A percentile compares a stretch with the other conserved stretches of the same genome.
Conservation (phyloP, 2,888 invertebrate genomes). For the Drosophila nr. perissopoda region DNA sequence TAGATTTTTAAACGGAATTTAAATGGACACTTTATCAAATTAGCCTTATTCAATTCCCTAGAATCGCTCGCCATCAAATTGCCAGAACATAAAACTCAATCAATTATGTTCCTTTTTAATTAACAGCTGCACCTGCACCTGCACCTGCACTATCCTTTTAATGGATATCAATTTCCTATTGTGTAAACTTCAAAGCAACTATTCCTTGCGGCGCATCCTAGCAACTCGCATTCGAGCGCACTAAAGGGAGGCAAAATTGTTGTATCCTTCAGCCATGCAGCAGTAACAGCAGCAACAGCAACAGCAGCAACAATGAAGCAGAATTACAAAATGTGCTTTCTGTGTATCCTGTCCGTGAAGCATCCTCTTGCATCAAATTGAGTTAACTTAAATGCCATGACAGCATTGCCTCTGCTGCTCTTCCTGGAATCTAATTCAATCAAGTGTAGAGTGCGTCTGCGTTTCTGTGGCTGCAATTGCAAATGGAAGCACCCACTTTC, state of each 20-base stretch:
- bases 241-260: not conserved
- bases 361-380: slow-evolving; percentile 35
- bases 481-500: slow-evolving; percentile 7
- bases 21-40: not conserved
- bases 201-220: not conserved
- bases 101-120: slow-evolving; percentile 31
- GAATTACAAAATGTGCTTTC: not conserved
- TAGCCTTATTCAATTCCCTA: not conserved
- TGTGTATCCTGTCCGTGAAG: slow-evolving; percentile 5
- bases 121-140: slow-evolving; percentile 20
- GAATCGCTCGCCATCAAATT: not conserved
- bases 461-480: slow-evolving; percentile 21
- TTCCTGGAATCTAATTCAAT: slow-evolving; percentile 45
- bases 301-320: not conserved
- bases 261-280: not conserved
- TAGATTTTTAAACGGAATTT: not conserved
- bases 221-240: not conserved
- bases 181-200: slow-evolving; percentile 21
- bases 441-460: slow-evolving; percentile 38
- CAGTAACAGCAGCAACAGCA: not conserved
- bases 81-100: slow-evolving; percentile 34
- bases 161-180: slow-evolving; percentile 10
- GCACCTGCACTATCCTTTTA: slow-evolving; percentile 6
- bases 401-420: slow-evolving; percentile 11
- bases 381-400: slow-evolving; percentile 22